Percentiles rank a stretch among this genome's conserved stretches.
These are phyloP conservation scores for Rhea pennata DNA, from an alignment of 2,113 vertebrate genomes.

Conservation along the genomic window DNA sequence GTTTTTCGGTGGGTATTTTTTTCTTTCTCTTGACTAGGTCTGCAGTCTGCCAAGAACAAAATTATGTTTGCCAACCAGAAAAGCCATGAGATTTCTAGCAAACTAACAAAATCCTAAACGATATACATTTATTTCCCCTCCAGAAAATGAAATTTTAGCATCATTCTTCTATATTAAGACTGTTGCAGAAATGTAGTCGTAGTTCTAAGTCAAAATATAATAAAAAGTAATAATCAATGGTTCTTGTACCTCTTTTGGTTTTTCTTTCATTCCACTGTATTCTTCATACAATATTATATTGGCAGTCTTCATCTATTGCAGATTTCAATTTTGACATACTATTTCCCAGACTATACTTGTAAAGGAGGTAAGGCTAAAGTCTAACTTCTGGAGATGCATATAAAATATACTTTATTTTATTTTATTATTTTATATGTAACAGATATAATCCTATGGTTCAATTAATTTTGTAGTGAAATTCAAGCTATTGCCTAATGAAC, in stretches of 20 bases:
- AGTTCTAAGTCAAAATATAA: neutral
- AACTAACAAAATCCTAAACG: constrained; percentile 50
- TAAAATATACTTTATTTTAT: neutral
- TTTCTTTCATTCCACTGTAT: neutral
- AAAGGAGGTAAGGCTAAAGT: neutral
- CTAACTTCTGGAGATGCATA: neutral
- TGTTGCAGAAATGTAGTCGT: neutral
- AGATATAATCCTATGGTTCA: neutral
- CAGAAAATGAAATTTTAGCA: constrained; percentile 35
- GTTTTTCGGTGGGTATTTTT: constrained; percentile 30
- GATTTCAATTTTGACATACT: neutral
- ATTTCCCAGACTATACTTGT: neutral
- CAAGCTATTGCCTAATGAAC: neutral
- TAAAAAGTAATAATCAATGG: neutral
- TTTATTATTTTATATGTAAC: neutral
- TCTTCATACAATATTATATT: neutral
- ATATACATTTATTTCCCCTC: constrained; percentile 24
- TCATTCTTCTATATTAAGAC: neutral
- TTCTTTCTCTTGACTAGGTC: constrained; percentile 53
- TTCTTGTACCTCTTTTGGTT: neutral
- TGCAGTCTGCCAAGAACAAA: neutral
- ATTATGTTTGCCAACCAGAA: constrained; percentile 60
- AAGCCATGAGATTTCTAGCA: constrained; percentile 46
- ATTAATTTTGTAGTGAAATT: constrained; percentile 1
- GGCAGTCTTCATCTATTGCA: neutral